These are phyloP conservation scores for Felis chaus DNA, from an alignment of 2,113 vertebrate genomes.

Conservation along the genomic window DNA sequence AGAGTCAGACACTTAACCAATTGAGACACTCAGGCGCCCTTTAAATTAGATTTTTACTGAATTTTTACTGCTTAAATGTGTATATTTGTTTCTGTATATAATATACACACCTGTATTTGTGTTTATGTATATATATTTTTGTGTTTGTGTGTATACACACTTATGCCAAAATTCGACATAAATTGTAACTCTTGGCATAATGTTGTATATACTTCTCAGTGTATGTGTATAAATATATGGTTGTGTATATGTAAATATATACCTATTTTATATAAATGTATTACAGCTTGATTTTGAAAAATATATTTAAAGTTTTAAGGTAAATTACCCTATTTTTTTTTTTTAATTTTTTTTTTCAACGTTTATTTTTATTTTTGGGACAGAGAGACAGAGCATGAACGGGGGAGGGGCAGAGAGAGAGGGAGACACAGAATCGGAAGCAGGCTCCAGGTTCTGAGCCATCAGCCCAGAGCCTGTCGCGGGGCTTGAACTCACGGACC, in stretches of 20 bases:
- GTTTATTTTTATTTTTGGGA: no score
- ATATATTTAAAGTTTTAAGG: not conserved
- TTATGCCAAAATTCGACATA: not conserved
- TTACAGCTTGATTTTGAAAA: slow-evolving; percentile 27
- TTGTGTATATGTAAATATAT: not conserved
- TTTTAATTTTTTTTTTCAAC: no score
- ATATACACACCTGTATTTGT: not conserved
- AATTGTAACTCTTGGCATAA: not conserved
- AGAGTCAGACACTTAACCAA: no score
- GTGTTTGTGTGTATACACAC: not conserved
- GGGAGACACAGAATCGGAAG: no score
- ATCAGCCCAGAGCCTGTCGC: no score
- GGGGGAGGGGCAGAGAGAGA: no score
- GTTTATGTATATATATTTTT: not conserved
- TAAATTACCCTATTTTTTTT: not conserved
- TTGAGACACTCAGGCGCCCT: no score
- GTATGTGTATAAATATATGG: not conserved
- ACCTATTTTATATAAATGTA: not conserved
- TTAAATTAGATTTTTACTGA: slow-evolving; percentile 15
- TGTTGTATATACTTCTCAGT: not conserved
- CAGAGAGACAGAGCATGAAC: no score
- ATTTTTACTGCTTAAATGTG: not conserved
- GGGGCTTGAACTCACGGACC: no score
- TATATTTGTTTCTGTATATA: not conserved
- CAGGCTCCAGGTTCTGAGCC: no score